Evolutionary conservation across 2,113 vertebrate species (phyloP), one percentile per base, ranked within the genome.

Genomic region (Origma solitaria): DNA sequence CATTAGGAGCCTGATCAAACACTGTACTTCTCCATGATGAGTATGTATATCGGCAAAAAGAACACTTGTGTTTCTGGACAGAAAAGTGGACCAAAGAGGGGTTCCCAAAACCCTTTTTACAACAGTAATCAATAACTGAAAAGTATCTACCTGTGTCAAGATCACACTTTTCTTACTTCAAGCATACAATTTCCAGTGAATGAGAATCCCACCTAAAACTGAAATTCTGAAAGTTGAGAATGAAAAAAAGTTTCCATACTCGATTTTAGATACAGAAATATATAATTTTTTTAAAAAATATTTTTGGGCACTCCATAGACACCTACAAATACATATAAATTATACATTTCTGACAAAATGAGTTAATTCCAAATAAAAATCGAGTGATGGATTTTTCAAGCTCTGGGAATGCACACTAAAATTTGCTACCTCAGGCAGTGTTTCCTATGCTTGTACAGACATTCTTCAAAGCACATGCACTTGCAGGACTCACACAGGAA

Each of bases 1-100:
- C 31, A 57, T 40, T 40, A 42, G 5, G 16, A 56, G 2, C 12
- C 23, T 42, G 28, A 50, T 58, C 25, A 42, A 1, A 0, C 0
- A 1, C 7, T 51, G 9, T 66, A 19, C 5, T 44, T 70, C 54
- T 82, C 16, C 6, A 22, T n/a, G 17, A 57, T 33, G 19, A 70
- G 6, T 13, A 35, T 15, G 4, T 22, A 78, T 31, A 57, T 5
- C 58, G 28, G 19, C 56, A n/a, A 82, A 91, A 87, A 9, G 2
- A 53, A 3, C 7, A n/a, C 15, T 37, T 64, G 7, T 11, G 2
- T 58, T 84, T 85, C 61, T 79, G 37, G 13, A 58, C 22, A 78
- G 27, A 87, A 75, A 72, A 28, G 9, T 6, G 56, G 6, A 35
- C 6, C 14, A 56, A 47, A 49, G 1, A 77, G 4, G 10, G 1